A percentile compares a stretch with the other conserved stretches of the same genome.
phyloP scores from a whole-genome alignment of 1,140 invertebrate species.

The Adoxophyes honmai region DNA sequence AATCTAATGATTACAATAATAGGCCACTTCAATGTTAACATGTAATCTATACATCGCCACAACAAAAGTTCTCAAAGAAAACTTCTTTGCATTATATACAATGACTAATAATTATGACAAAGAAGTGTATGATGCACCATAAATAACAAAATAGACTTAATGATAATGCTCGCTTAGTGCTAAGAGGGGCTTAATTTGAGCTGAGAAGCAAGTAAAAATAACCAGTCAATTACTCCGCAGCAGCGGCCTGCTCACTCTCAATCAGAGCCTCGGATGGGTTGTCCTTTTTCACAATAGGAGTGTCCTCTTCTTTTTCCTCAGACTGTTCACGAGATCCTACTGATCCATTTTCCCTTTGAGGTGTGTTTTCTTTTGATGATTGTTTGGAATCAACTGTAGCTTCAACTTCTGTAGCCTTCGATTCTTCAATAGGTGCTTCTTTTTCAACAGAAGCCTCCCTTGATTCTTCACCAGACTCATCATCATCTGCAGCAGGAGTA shows the following conservation, averaged over 20 bases:
- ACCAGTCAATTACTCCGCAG: constrained; percentile 55
- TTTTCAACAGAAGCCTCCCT: constrained; percentile 39
- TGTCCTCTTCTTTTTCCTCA: constrained; percentile 45
- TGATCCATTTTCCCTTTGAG: constrained; percentile 55
- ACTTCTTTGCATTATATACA: constrained; percentile 69
- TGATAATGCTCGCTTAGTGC: constrained; percentile 66
- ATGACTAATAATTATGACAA: constrained; percentile 57
- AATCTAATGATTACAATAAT: constrained; percentile 54
- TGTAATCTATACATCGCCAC: constrained; percentile 43
- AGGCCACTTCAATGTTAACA: constrained; percentile 59
- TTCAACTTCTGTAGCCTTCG: constrained; percentile 27
- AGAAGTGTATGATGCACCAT: constrained; percentile 61
- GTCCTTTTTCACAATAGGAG: constrained; percentile 46
- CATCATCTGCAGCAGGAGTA: not conserved
- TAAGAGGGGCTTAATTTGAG: constrained; percentile 64
- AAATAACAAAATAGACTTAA: constrained; percentile 64
- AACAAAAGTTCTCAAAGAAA: constrained; percentile 52
- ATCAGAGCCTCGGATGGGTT: constrained; percentile 65
- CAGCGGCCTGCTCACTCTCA: constrained; percentile 58
- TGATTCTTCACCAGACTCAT: not conserved
- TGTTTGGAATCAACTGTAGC: constrained; percentile 28
- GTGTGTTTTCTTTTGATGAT: constrained; percentile 44
- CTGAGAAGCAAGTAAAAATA: constrained; percentile 52
- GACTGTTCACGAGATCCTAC: constrained; percentile 61
- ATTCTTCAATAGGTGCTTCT: constrained; percentile 31